phyloP scores from a whole-genome alignment of 2,888 invertebrate genomes.

The Chrysina gloriosa region DNA sequence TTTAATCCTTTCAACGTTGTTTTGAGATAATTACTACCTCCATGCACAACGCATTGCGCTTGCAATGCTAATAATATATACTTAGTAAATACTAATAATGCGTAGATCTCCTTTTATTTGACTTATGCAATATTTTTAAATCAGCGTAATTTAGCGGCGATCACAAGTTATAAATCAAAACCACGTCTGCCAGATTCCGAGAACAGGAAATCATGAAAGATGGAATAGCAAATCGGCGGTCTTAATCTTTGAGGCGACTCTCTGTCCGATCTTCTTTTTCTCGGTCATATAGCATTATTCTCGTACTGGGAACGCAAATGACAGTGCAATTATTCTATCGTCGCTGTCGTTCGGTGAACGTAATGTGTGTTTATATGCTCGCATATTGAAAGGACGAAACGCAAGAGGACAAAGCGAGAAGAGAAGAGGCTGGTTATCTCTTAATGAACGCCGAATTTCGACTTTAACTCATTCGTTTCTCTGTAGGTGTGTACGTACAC shows the following conservation, averaged over 20 bases:
- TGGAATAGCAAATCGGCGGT: slow-evolving; percentile 12
- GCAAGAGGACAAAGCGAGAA: background rate
- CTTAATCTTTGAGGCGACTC: slow-evolving; percentile 12
- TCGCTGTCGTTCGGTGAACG: slow-evolving; percentile 26
- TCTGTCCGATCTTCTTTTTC: slow-evolving; percentile 18
- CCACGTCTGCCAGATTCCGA: background rate
- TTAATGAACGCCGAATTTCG: slow-evolving; percentile 39
- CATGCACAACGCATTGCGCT: too few species aligned
- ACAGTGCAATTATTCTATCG: slow-evolving; percentile 41
- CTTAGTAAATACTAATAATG: too few species aligned
- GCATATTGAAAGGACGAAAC: background rate
- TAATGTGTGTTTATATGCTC: background rate
- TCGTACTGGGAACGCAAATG: slow-evolving; percentile 27
- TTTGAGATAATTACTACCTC: too few species aligned
- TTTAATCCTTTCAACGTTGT: too few species aligned
- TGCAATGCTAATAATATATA: too few species aligned
- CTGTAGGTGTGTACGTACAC: slow-evolving; percentile 10
- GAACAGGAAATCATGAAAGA: slow-evolving; percentile 16
- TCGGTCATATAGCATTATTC: slow-evolving; percentile 16
- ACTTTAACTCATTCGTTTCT: background rate
- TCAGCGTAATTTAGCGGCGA: background rate
- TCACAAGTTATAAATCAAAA: slow-evolving; percentile 13
- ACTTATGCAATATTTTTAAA: background rate
- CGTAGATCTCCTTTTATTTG: too few species aligned
- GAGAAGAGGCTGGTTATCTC: slow-evolving; percentile 28